phyloP scores from a whole-genome alignment of 2,888 invertebrate genomes.

The Orthosia incerta region DNA sequence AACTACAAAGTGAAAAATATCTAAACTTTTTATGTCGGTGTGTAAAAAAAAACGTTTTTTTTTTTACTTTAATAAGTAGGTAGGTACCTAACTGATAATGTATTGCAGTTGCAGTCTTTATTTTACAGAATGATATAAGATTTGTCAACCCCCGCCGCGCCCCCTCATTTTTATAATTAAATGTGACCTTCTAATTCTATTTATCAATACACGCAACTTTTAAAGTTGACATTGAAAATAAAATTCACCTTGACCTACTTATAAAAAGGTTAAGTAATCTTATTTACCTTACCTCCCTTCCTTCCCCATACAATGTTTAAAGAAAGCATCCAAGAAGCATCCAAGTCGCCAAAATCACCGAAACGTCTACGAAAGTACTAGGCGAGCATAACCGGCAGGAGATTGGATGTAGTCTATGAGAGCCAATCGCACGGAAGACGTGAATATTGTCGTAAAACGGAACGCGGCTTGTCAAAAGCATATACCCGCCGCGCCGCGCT shows the following conservation, averaged over 20 bases:
- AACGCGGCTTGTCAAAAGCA: slow-evolving; percentile 75
- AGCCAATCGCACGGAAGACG: slow-evolving; percentile 64
- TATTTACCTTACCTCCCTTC: background rate
- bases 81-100: too few species aligned
- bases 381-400: slow-evolving; percentile 66
- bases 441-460: slow-evolving; percentile 69
- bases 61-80: background rate
- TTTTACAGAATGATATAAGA: too few species aligned
- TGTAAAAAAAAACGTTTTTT: too few species aligned
- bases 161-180: background rate
- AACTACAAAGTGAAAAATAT: too few species aligned
- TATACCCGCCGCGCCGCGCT: slow-evolving; percentile 73
- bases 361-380: slow-evolving; percentile 74
- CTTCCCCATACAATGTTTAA: background rate
- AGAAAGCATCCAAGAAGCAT: slow-evolving; percentile 38
- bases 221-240: background rate
- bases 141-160: too few species aligned
- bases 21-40: too few species aligned
- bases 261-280: background rate
- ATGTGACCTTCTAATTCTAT: too few species aligned
- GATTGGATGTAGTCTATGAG: slow-evolving; percentile 46
- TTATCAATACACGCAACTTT: background rate
- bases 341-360: slow-evolving; percentile 56
- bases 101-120: too few species aligned
- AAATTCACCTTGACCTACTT: background rate